A percentile compares a stretch with the other conserved stretches of the same genome.
These are phyloP conservation scores for Zaprionus gabonicus DNA, from an alignment of 1,140 invertebrate genomes.

Conservation along the genomic window DNA sequence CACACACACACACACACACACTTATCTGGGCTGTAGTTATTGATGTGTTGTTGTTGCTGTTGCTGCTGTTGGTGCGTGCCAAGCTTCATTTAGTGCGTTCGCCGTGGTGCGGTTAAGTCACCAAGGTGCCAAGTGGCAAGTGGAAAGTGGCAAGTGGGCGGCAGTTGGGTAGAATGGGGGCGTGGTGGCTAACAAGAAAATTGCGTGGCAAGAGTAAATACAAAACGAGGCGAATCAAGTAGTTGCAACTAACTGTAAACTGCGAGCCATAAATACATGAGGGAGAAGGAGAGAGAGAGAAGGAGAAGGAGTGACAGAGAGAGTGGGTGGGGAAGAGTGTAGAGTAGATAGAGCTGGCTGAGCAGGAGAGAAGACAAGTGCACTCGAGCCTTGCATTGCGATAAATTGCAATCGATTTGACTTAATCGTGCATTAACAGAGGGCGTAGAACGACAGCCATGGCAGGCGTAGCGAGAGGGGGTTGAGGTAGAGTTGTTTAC, in stretches of 20 bases:
- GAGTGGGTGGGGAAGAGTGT: neutral
- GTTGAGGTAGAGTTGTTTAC: neutral
- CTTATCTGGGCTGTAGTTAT: constrained; percentile 4
- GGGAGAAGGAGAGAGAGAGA: neutral
- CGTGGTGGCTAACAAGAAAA: constrained; percentile 64
- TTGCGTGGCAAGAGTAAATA: constrained; percentile 74
- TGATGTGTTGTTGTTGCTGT: constrained; percentile 18
- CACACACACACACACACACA: constrained; percentile 18
- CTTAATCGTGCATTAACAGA: constrained; percentile 1
- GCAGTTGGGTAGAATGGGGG: neutral
- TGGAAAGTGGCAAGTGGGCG: constrained; percentile 42
- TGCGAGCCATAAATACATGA: neutral
- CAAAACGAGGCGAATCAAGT: constrained; percentile 39
- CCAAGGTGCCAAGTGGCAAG: constrained; percentile 73
- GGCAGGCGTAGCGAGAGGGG: too few relatives aligned
- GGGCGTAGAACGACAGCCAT: neutral
- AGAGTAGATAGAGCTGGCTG: neutral
- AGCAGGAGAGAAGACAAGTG: neutral
- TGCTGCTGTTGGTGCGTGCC: constrained; percentile 61
- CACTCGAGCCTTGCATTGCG: constrained; percentile 8
- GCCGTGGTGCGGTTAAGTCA: constrained; percentile 70
- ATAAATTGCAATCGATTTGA: constrained; percentile 22
- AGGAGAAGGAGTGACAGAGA: neutral
- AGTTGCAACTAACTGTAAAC: constrained; percentile 21
- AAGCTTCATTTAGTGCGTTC: constrained; percentile 74